Evolutionary conservation across 2,797 vertebrate species (phyloP), one percentile per base, ranked within the genome.

Genomic region (Pteropus rufus): DNA sequence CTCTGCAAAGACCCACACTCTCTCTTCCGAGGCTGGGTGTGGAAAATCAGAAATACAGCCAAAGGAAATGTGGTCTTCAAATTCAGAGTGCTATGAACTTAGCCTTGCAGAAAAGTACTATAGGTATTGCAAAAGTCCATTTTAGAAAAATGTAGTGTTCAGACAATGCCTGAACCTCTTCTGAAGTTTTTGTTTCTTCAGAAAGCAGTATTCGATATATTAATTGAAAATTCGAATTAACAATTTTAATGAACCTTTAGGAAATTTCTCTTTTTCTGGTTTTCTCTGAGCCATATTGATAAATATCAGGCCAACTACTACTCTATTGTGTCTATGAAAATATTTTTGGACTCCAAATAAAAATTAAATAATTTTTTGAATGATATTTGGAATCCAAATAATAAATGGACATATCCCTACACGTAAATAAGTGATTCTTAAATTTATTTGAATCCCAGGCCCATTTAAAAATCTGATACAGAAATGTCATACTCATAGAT

Each of bases 21-120:
- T 94, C 10, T 72, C 54, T 81, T 88, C 36, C 85, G 77, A 82
- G 84, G 41, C 31, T 23, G 54, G 62, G 49, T 56, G 36, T 70
- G 96, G 94, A 94, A 96, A 95, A n/a, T 64, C 88, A 77, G 93
- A 93, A 89, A 58, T 4, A 7, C 69, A 95, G 82, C 76, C 96
- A 90, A 82, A 75, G 77, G 64, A 95, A 92, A 94, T n/a, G 36
- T 56, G 58, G 15, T 14, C 75, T 82, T 84, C 84, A 54, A 5
- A 86, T 31, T 86, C n/a, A 21, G 54, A 94, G 76, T 60, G 49
- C 79, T 89, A 0, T 81, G 44, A 89, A 72, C 87, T 73, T 67
- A 82, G 72, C 9, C 36, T n/a, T 3, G 24, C 18, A 36, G 18
- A 10, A 76, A 64, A 94, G 80, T 69, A 44, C 15, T 72, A 52